These are phyloP conservation scores for Holacanthella duospinosa DNA, from an alignment of 2,888 invertebrate genomes.

Conservation along the genomic window DNA sequence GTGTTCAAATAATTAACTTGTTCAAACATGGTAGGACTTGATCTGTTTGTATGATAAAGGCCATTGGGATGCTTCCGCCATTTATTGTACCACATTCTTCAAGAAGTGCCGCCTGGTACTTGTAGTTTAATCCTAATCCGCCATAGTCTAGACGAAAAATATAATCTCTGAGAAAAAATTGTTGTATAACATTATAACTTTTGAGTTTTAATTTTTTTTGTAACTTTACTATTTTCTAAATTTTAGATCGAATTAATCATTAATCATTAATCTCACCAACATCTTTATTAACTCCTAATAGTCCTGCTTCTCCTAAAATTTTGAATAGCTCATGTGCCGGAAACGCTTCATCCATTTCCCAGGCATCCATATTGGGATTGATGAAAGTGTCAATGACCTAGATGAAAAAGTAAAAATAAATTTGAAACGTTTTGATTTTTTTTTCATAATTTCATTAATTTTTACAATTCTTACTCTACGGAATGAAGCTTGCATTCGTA, in stretches of 20 bases:
- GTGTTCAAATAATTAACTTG: too few species aligned
- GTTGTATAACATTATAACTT: not conserved
- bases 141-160: slow-evolving; percentile 46
- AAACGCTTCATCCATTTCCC: slow-evolving; percentile 46
- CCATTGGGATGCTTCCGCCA: slow-evolving; percentile 17
- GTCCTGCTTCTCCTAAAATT: slow-evolving; percentile 46
- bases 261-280: slow-evolving; percentile 23
- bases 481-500: not conserved
- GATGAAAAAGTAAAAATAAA: not conserved
- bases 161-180: not conserved
- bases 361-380: slow-evolving; percentile 48
- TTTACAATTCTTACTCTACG: not conserved
- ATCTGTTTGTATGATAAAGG: slow-evolving; percentile 9
- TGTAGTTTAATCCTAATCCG: slow-evolving; percentile 48
- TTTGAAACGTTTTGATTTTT: not conserved
- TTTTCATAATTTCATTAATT: too few species aligned
- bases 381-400: slow-evolving; percentile 47
- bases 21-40: slow-evolving; percentile 8
- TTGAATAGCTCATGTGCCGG: slow-evolving; percentile 49
- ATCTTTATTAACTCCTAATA: slow-evolving; percentile 45
- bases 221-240: not conserved
- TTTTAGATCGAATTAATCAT: not conserved
- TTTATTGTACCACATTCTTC: slow-evolving; percentile 14
- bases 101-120: slow-evolving; percentile 44
- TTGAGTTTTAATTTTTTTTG: not conserved